Evolutionary conservation across 2,888 invertebrate genomes (phyloP), one percentile per base, ranked within the genome.

Genomic region (Zaprionus lineosus): DNA sequence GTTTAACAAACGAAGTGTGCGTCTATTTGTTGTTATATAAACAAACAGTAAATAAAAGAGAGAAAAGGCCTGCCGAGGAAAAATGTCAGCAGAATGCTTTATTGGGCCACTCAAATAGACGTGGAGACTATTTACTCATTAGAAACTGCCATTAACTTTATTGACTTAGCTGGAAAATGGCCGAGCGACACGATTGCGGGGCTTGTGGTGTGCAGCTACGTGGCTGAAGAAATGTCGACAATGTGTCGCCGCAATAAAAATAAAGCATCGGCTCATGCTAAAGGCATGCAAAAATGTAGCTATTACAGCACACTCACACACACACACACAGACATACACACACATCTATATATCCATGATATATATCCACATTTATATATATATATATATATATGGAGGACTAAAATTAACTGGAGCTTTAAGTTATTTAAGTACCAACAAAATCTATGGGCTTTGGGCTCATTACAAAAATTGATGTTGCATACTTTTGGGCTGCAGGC

Each of bases 131-230:
- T 67, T 72, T 67, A 53, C 53, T 53, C 73, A 66, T 66, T 66
- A 50, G 53, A 68, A 73, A 55, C 43, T 33, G 63, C 12, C 51
- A 69, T 69, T 68, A 74, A 68, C 43, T 68, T 56, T 69, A 69
- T 69, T 74, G 69, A 68, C 68, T 52, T 56, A 51, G 39, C 34
- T 46, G 14, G 39, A 40, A 19, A 31, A 16, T 58, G 66, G 40
- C 56, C 46, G 19, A 11, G 15, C 9, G 16, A 4, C 8, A n/a
- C 18, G n/a, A 3, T 5, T 7, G 14, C 2, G 3, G 16, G n/a
- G 24, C 4, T 2, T 3, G 24, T 24, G 4, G 6, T 18, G 16
- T 28, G 8, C 19, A 8, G 18, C 5, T 28, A 11, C 21, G n/a
- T 28, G 18, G 16, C 19, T 16, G 36, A 16, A 37, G 16, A 56